Base-by-base conservation (phyloP, 2,113 vertebrate genomes). In the Ascaphus truei region DNA sequence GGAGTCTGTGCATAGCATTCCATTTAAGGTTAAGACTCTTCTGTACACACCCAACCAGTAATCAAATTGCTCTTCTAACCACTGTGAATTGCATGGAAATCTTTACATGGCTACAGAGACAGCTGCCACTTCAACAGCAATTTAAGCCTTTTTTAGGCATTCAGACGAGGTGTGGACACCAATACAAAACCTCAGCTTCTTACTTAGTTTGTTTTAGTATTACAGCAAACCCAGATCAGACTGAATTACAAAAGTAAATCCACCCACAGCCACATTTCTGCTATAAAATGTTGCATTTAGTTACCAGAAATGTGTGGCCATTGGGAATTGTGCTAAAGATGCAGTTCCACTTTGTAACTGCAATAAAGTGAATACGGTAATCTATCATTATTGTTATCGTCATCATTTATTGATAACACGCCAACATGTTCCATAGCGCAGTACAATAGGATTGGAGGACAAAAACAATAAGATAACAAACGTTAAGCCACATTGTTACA, bases 41-140 rank as follows among this genome's bases (percentile, higher is more conserved):
- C 31, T 48, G 43, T 23, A 60, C 43, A 50, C 66, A 50, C 66
- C 66, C 66, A 36, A 22, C 55, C 43, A 37, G 30, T 68, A 51
- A 50, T 51, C 23, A 51, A 10, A 50, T 18, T 50, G 55, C 29
- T n/a, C 45, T 57, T 59, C 30, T 59, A 59, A 68, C 66, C 56
- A 30, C 55, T 29, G 55, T 50, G 50, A 68, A 68, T 59, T 27
- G 33, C 29, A 50, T 33, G 43, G 66, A 68, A 50, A 68, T 37
- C 29, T 68, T 50, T 50, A 59, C 41, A 68, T 59, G 45, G 43
- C 66, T 50, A 43, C 3, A 29, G 4, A 57, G 66, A 60, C 66
- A 68, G 66, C 66, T 68, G 55, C 23, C 31, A 68, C 66, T 68
- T 68, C 29, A 60, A 27, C n/a, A 50, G 55, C 56, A 59, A 68